These are phyloP conservation scores for Pentamera pediparva DNA, from an alignment of 53 echinoderm and acorn worm genomes.

Conservation along the genomic window DNA sequence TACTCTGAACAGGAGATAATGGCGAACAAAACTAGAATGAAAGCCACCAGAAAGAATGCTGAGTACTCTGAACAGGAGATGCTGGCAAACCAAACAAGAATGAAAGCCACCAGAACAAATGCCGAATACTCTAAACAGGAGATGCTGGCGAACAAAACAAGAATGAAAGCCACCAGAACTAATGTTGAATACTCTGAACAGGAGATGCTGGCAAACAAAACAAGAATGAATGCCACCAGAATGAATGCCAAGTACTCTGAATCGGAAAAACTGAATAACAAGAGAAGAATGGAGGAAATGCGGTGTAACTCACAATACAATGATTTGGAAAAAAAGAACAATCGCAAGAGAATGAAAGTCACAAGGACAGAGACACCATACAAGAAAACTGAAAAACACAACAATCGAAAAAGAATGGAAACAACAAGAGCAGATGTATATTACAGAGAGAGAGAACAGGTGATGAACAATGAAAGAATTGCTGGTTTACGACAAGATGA, in stretches of 20 bases:
- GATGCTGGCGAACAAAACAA: not conserved
- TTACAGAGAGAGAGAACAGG: not conserved
- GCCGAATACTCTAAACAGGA: not conserved
- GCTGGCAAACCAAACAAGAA: not conserved
- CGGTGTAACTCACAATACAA: too few species aligned
- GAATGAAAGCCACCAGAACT: not conserved
- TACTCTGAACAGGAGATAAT: conserved; percentile 7
- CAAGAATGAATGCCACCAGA: not conserved
- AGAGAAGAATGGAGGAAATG: not conserved
- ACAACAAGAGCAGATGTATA: not conserved
- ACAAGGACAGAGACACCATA: not conserved
- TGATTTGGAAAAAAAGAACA: too few species aligned
- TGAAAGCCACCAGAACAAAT: not conserved
- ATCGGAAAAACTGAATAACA: not conserved
- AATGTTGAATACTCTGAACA: not conserved
- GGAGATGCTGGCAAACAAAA: not conserved
- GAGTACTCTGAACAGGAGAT: not conserved
- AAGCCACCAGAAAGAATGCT: not conserved
- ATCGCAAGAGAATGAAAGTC: too few species aligned
- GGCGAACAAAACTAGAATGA: too few species aligned
- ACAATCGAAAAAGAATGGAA: not conserved
- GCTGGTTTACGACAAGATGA: too few species aligned
- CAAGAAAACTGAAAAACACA: not conserved
- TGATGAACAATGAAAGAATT: too few species aligned
- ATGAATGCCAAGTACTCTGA: not conserved